Conservation (phyloP, 2,113 vertebrate genomes). For the Coptodon rendalli region DNA sequence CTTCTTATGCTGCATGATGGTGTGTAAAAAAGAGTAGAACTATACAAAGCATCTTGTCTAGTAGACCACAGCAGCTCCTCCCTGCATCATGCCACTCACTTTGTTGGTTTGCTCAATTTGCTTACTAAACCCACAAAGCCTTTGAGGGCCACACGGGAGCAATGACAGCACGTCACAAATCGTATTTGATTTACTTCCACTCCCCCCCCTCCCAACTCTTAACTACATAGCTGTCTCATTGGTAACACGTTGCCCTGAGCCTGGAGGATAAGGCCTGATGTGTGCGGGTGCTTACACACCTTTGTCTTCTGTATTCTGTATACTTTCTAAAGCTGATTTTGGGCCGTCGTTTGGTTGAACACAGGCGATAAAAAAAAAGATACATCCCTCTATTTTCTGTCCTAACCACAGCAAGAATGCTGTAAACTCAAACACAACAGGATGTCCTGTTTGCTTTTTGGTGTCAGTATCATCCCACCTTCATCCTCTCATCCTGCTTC, state of each 20-base stretch:
- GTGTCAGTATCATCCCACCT: constrained; percentile 16
- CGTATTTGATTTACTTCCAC: constrained; percentile 35
- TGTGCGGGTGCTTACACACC: background rate
- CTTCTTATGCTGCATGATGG: background rate
- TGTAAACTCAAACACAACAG: constrained; percentile 22
- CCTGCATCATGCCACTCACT: constrained; percentile 52
- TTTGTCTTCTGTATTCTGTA: background rate
- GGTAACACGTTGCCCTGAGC: background rate
- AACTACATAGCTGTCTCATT: background rate
- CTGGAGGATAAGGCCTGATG: background rate
- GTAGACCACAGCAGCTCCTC: constrained; percentile 54
- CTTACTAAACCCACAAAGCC: constrained; percentile 46
- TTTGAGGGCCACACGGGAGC: constrained; percentile 46
- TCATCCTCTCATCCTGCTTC: background rate
- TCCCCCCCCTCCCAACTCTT: background rate
- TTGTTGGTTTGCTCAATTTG: constrained; percentile 58
- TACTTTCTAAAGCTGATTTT: constrained; percentile 22
- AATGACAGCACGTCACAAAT: constrained; percentile 37
- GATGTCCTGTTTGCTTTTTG: constrained; percentile 42
- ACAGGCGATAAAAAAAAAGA: background rate
- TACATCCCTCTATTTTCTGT: constrained; percentile 17
- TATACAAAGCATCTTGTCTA: constrained; percentile 45
- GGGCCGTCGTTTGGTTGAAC: background rate
- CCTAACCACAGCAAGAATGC: constrained; percentile 1
- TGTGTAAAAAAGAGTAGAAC: constrained; percentile 17